Evolutionary conservation across 2,113 vertebrate species (phyloP).

Genomic region (Ophiodon elongatus): DNA sequence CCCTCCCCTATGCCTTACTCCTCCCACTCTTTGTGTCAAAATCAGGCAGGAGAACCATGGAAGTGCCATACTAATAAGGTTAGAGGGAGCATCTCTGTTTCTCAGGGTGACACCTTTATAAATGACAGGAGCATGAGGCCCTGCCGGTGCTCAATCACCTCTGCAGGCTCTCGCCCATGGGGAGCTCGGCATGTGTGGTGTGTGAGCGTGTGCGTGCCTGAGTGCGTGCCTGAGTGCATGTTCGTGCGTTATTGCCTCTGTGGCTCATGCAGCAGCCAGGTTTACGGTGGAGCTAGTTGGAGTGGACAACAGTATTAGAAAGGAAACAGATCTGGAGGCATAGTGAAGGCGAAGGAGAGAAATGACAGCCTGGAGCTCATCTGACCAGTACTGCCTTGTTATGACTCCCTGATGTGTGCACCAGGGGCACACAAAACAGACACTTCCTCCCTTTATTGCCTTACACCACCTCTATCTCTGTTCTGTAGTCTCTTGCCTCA

Average conservation of each 20-base stretch:
- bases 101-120: slow-evolving; percentile 77
- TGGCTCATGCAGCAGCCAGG: slow-evolving; percentile 52
- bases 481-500: slow-evolving; percentile 65
- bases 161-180: slow-evolving; percentile 59
- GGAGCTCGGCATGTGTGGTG: slow-evolving; percentile 48
- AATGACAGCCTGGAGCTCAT: slow-evolving; percentile 78
- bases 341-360: slow-evolving; percentile 75
- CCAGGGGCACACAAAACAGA: slow-evolving; percentile 73
- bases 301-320: slow-evolving; percentile 73
- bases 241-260: slow-evolving; percentile 54
- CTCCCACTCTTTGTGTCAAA: slow-evolving; percentile 56
- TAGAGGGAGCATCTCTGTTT: slow-evolving; percentile 77
- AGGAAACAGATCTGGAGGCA: slow-evolving; percentile 73
- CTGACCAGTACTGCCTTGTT: slow-evolving; percentile 79
- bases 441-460: slow-evolving; percentile 75
- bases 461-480: slow-evolving; percentile 67
- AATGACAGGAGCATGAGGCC: slow-evolving; percentile 67
- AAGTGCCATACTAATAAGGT: slow-evolving; percentile 77
- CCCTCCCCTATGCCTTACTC: background rate
- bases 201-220: slow-evolving; percentile 20
- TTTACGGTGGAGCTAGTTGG: slow-evolving; percentile 68
- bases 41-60: slow-evolving; percentile 53
- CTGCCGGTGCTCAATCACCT: slow-evolving; percentile 77
- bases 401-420: slow-evolving; percentile 77
- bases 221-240: background rate